Percentiles rank a stretch among this genome's conserved stretches.
Evolutionary conservation across 1,140 invertebrate species (phyloP).

Genomic region (Pinna nobilis): DNA sequence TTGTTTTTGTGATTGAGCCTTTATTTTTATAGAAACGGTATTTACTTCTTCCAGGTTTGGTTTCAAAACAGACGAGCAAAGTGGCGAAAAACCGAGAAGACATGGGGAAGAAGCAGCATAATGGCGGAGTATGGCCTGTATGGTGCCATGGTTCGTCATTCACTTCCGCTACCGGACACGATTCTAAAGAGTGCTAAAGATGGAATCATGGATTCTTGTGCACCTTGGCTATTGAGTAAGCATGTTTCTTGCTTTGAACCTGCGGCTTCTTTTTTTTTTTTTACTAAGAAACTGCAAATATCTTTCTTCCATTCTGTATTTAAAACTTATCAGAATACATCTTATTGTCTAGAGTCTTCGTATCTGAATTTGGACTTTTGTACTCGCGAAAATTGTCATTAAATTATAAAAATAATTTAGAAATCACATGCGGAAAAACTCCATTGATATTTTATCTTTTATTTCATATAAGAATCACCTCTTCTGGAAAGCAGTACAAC

Average conservation of each 20-base stretch:
- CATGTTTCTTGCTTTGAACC: conserved; percentile 5
- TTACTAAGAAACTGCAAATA: background rate
- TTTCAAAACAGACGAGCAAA: conserved; percentile 99
- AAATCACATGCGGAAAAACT: no score
- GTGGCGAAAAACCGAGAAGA: conserved; percentile 99
- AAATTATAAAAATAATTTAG: no score
- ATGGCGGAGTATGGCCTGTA: conserved; percentile 95
- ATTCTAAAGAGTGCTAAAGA: conserved; percentile 93
- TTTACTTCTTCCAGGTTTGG: conserved; percentile 87
- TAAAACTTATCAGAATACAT: no score
- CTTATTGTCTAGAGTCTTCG: no score
- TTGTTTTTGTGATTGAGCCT: background rate
- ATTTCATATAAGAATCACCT: no score
- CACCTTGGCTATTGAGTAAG: conserved; percentile 97
- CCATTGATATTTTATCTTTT: no score
- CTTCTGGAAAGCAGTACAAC: no score
- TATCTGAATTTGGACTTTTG: no score
- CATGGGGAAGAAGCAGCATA: conserved; percentile 89
- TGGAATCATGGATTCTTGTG: conserved; percentile 85
- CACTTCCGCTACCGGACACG: conserved; percentile 96
- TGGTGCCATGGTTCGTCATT: conserved; percentile 99
- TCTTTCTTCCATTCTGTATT: background rate
- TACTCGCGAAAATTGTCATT: no score
- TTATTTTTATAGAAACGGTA: background rate
- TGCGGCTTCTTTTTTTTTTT: background rate